Percentiles rank a stretch among this genome's conserved stretches.
Evolutionary conservation across 37 sponge, comb jelly and placozoan genomes (phyloP).

Genomic region (Chondrosia reniformis): DNA sequence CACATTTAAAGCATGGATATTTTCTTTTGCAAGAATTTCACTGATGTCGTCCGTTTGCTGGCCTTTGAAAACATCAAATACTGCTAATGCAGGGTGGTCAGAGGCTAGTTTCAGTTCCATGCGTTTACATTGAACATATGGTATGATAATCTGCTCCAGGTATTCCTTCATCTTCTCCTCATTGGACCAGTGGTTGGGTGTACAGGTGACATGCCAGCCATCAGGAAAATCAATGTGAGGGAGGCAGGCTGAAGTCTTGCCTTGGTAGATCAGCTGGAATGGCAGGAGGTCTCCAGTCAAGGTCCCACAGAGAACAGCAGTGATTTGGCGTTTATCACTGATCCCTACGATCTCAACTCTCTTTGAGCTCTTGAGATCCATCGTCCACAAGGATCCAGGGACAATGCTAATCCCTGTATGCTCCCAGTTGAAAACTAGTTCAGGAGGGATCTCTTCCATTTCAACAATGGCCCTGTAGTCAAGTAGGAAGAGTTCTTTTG

Average conservation of each 20-base stretch:
- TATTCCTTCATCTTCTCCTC: constrained; percentile 13
- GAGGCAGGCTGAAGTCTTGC: constrained; percentile 34
- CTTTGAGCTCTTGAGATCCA: constrained; percentile 40
- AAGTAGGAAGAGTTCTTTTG: not conserved
- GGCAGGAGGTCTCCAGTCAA: constrained; percentile 51
- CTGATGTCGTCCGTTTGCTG: not conserved
- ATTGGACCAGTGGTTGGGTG: constrained; percentile 15
- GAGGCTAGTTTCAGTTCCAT: not conserved
- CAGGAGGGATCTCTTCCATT: constrained; percentile 62
- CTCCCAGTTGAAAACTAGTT: constrained; percentile 60
- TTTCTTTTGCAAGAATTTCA: not conserved
- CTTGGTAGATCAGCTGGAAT: constrained; percentile 44
- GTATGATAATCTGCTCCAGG: not conserved
- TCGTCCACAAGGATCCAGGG: constrained; percentile 48
- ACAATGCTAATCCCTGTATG: constrained; percentile 61
- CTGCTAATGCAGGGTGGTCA: constrained; percentile 4
- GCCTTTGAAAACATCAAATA: constrained; percentile 14
- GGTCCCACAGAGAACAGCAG: constrained; percentile 49
- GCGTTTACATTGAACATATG: not conserved
- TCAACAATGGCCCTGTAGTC: not conserved
- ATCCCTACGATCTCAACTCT: constrained; percentile 47
- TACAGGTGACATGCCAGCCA: constrained; percentile 39
- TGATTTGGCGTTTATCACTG: constrained; percentile 58
- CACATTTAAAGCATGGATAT: not conserved
- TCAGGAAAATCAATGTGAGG: constrained; percentile 40